Conservation (phyloP, 2,888 invertebrate species). For the Orthosia incerta region DNA sequence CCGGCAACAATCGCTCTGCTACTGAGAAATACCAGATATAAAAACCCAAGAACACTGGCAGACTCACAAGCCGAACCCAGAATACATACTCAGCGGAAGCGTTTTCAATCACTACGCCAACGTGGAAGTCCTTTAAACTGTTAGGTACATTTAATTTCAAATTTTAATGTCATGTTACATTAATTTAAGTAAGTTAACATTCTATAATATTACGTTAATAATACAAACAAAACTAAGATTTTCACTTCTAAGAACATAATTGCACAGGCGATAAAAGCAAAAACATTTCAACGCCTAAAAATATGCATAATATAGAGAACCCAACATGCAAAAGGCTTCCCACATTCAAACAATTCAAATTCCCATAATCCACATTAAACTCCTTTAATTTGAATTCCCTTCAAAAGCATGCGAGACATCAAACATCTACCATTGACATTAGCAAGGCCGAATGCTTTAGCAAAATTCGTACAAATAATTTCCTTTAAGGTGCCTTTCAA, state of each 20-base stretch:
- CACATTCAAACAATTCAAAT: slow-evolving; percentile 27
- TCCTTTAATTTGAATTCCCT: slow-evolving; percentile 56
- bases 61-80: too few species aligned
- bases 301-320: not conserved
- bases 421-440: slow-evolving; percentile 50
- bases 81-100: too few species aligned
- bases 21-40: too few species aligned
- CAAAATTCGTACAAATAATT: slow-evolving; percentile 61
- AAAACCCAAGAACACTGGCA: too few species aligned
- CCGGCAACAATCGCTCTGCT: too few species aligned
- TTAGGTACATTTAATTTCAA: not conserved
- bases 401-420: slow-evolving; percentile 46
- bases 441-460: slow-evolving; percentile 49
- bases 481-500: slow-evolving; percentile 36
- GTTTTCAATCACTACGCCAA: too few species aligned
- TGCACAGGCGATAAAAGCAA: not conserved
- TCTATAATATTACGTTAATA: too few species aligned
- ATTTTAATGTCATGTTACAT: too few species aligned
- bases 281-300: not conserved
- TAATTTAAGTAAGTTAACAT: too few species aligned
- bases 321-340: slow-evolving; percentile 7
- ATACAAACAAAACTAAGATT: too few species aligned
- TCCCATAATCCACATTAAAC: slow-evolving; percentile 31
- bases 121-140: not conserved
- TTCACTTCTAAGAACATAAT: not conserved